phyloP scores from a whole-genome alignment of 2,113 vertebrate species.

The Tiliqua scincoides region DNA sequence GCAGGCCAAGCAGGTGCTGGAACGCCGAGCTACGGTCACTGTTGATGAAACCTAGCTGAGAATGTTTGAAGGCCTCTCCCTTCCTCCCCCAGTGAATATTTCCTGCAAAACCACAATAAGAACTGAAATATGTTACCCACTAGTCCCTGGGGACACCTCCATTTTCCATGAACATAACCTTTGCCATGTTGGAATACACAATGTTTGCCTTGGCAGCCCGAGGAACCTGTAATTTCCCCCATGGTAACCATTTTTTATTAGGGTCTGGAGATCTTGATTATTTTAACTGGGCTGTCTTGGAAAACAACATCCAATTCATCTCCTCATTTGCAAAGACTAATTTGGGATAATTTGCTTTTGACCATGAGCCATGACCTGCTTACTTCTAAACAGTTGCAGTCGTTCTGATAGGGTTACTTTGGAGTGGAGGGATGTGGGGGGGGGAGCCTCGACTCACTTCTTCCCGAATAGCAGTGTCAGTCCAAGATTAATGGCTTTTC shows the following conservation, averaged over 20 bases:
- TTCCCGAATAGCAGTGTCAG: too few species aligned
- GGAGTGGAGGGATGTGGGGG: too few species aligned
- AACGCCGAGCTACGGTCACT: too few species aligned
- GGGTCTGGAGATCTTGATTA: constrained; percentile 41
- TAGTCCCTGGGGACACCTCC: constrained; percentile 61
- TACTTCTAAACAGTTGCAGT: not conserved
- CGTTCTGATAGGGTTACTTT: not conserved
- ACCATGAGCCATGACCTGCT: not conserved
- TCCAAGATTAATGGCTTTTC: not conserved
- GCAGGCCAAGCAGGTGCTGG: too few species aligned
- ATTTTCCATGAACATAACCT: constrained; percentile 65
- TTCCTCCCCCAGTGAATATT: constrained; percentile 23
- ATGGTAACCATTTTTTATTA: constrained; percentile 69
- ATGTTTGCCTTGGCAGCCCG: constrained; percentile 68
- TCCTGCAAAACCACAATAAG: constrained; percentile 56
- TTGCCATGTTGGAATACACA: constrained; percentile 63
- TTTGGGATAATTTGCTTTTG: not conserved
- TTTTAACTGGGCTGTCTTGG: constrained; percentile 53
- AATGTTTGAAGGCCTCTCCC: constrained; percentile 28
- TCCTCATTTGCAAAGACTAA: constrained; percentile 60
- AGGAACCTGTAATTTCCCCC: constrained; percentile 59
- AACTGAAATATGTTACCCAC: constrained; percentile 52
- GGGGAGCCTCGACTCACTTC: too few species aligned
- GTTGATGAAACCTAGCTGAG: constrained; percentile 23
- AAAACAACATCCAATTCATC: constrained; percentile 49